phyloP scores from a whole-genome alignment of 2,888 invertebrate genomes.

The Lasioglossum villosulum region DNA sequence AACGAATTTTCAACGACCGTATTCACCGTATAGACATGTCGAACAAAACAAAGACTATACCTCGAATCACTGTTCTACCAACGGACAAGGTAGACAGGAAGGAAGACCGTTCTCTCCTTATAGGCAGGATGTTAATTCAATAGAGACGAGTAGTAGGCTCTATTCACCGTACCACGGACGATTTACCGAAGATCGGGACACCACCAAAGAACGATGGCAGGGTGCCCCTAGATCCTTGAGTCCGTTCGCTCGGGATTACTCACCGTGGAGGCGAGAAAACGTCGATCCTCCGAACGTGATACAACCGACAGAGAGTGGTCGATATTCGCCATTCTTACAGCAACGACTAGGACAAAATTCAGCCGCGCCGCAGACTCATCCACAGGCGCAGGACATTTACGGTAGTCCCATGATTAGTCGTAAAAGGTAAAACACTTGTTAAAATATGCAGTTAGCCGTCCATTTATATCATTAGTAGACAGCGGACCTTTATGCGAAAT shows the following conservation, averaged over 20 bases:
- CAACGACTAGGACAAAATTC: slow-evolving; percentile 78
- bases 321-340: slow-evolving; percentile 80
- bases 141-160: slow-evolving; percentile 70
- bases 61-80: slow-evolving; percentile 68
- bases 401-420: slow-evolving; percentile 83
- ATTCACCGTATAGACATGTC: slow-evolving; percentile 76
- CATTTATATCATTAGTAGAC: neutral
- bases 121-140: slow-evolving; percentile 72
- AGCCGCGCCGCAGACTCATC: slow-evolving; percentile 78
- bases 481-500: too few species aligned
- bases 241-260: slow-evolving; percentile 82
- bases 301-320: slow-evolving; percentile 77
- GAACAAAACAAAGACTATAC: slow-evolving; percentile 70
- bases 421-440: slow-evolving; percentile 77
- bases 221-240: slow-evolving; percentile 79
- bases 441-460: neutral
- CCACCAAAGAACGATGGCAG: slow-evolving; percentile 79
- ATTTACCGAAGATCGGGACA: slow-evolving; percentile 74
- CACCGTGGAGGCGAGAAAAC: slow-evolving; percentile 83
- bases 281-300: slow-evolving; percentile 83
- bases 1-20: slow-evolving; percentile 76
- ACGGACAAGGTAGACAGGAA: slow-evolving; percentile 68
- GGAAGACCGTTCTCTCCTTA: slow-evolving; percentile 73
- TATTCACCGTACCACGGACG: slow-evolving; percentile 78
- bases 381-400: slow-evolving; percentile 79